Conservation (phyloP, 2,888 invertebrate species). For the Brachyopa scutellaris region DNA sequence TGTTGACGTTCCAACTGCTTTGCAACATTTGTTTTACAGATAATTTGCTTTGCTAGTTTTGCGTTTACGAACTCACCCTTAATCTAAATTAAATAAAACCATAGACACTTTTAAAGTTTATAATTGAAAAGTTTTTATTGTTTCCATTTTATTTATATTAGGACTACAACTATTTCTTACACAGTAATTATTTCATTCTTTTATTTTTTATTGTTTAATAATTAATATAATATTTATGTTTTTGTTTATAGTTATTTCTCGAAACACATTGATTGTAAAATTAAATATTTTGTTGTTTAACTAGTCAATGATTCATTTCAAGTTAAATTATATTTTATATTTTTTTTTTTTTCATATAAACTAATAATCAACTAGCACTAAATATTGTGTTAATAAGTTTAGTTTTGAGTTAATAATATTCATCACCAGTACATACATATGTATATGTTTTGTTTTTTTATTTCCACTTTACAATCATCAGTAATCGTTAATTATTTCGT, state of each 20-base stretch:
- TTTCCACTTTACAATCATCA: conserved; percentile 47
- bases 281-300: conserved; percentile 57
- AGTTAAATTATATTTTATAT: no score
- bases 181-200: conserved; percentile 51
- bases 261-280: conserved; percentile 69
- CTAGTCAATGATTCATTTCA: conserved; percentile 52
- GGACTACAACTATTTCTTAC: conserved; percentile 65
- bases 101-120: conserved; percentile 32
- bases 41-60: no score
- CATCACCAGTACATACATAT: conserved; percentile 46
- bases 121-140: conserved; percentile 67
- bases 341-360: conserved; percentile 26
- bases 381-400: conserved; percentile 55
- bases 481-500: conserved; percentile 7
- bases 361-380: conserved; percentile 62
- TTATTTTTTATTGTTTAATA: conserved; percentile 9
- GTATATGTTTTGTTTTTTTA: conserved; percentile 7
- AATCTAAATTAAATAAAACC: conserved; percentile 30
- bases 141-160: conserved; percentile 41
- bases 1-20: no score
- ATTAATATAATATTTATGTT: conserved; percentile 13
- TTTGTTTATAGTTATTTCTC: conserved; percentile 21
- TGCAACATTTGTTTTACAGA: no score
- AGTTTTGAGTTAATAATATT: conserved; percentile 66
- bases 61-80: no score